Conservation (phyloP, 2,888 invertebrate genomes). For the Doris montereyensis region DNA sequence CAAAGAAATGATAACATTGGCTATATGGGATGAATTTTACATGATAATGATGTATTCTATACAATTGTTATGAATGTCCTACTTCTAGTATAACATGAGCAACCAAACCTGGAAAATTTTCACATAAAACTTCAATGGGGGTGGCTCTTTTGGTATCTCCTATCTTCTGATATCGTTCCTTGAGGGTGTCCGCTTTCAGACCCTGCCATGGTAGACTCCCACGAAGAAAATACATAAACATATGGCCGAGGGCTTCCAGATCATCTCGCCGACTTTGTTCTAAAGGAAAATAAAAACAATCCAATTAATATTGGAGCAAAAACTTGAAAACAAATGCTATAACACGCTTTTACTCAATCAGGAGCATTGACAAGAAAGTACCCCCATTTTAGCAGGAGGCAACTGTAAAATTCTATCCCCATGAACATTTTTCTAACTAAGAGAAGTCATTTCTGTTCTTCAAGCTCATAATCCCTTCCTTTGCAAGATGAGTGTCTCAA, state of each 20-base stretch:
- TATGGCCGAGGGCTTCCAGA: conserved; percentile 99
- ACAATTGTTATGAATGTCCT: too few relatives aligned
- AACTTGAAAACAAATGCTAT: background rate
- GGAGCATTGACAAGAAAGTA: background rate
- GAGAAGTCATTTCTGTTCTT: too few relatives aligned
- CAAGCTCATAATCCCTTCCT: too few relatives aligned
- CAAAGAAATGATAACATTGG: too few relatives aligned
- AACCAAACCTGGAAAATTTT: conserved; percentile 80
- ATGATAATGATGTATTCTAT: too few relatives aligned
- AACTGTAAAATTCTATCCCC: too few relatives aligned
- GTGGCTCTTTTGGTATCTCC: conserved; percentile 99
- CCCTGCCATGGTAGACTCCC: conserved; percentile 99
- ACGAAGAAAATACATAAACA: conserved; percentile 99
- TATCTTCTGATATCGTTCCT: conserved; percentile 99
- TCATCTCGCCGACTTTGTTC: conserved; percentile 99
- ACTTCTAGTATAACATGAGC: too few relatives aligned
- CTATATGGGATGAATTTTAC: too few relatives aligned
- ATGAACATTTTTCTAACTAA: too few relatives aligned
- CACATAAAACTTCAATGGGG: conserved; percentile 91
- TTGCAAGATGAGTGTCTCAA: too few relatives aligned
- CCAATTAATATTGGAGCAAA: too few relatives aligned
- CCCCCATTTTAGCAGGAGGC: too few relatives aligned
- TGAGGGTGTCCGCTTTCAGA: conserved; percentile 98
- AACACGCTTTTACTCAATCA: background rate
- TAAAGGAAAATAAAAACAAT: conserved; percentile 70